phyloP scores from a whole-genome alignment of 2,113 vertebrate genomes.

The Rana temporaria region DNA sequence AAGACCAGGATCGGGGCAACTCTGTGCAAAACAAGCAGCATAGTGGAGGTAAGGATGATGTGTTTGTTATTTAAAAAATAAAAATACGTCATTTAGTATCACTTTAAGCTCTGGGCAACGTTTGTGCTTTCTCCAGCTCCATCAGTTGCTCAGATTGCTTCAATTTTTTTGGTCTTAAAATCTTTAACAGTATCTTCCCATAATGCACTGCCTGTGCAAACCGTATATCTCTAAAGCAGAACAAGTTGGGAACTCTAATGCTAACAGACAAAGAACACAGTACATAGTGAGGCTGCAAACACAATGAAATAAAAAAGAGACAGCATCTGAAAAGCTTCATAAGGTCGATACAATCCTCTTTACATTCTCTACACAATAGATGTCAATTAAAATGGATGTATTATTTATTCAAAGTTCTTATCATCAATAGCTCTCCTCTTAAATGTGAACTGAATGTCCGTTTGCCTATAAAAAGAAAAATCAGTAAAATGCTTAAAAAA shows the following conservation, averaged over 20 bases:
- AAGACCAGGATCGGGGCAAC: too few relatives aligned
- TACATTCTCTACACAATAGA: neutral
- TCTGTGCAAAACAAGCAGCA: too few relatives aligned
- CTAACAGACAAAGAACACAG: neutral
- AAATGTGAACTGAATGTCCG: neutral
- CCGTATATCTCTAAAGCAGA: too few relatives aligned
- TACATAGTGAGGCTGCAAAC: neutral
- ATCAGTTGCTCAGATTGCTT: neutral
- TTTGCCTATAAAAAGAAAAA: neutral
- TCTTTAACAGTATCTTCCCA: too few relatives aligned
- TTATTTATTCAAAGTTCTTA: neutral
- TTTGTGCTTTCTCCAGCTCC: too few relatives aligned
- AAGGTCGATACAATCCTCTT: constrained; percentile 7
- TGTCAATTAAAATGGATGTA: neutral
- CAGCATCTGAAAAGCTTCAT: constrained; percentile 2
- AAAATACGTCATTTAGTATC: too few relatives aligned
- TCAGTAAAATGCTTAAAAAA: neutral
- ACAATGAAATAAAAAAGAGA: constrained; percentile 14
- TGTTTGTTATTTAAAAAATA: too few relatives aligned
- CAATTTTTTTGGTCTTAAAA: neutral
- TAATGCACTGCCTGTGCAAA: too few relatives aligned
- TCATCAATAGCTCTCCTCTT: neutral
- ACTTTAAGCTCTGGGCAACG: too few relatives aligned
- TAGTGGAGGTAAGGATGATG: too few relatives aligned
- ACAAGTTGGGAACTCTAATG: too few relatives aligned